Evolutionary conservation across 2,888 invertebrate species (phyloP), one percentile per base, ranked within the genome.

Genomic region (Dryobotodes eremita): DNA sequence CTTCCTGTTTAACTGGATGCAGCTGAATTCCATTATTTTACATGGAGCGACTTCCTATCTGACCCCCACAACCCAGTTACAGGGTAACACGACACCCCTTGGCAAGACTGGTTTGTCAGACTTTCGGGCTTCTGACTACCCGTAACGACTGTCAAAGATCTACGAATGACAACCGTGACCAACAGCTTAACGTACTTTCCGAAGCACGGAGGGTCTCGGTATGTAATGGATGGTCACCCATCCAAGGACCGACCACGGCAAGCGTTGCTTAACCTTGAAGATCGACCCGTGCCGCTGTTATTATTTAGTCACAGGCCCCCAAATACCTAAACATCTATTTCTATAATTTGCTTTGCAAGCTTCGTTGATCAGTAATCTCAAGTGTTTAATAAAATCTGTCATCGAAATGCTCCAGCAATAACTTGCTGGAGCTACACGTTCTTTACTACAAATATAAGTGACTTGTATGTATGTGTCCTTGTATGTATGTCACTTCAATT

Each of bases 331-430:
- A 20, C 4, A 31, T 1, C 17, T 17, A 31, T 31, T 31, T 61
- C 31, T 61, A 10, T 31, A 61, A 17, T 17, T 17, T 2, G 17
- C 8, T 55, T 48, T 36, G 31, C 23, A 17, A 20, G 31, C n/a
- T 26, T 46, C 4, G 17, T 7, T 48, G 10, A 42, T 59, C 26
- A 36, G 17, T 42, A 10, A 64, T 53, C 7, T 31, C 17, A 36
- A 20, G 48, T 23, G 31, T 36, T 36, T 36, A 36, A 36, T 36
- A 36, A 36, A 31, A 46, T 10, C 15, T 13, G 26, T 17, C 26
- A 8, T 42, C 26, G 23, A 46, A 78, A 55, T 78, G 36, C 31
- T 71, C 31, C n/a, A 15, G 59, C 48, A 20, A 71, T 26, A 65
- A 36, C 46, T 36, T 48, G n/a, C 17, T 48, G 57, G 10, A 17